Conservation (phyloP, 2,113 vertebrate species). For the Rhabdornis inornatus region DNA sequence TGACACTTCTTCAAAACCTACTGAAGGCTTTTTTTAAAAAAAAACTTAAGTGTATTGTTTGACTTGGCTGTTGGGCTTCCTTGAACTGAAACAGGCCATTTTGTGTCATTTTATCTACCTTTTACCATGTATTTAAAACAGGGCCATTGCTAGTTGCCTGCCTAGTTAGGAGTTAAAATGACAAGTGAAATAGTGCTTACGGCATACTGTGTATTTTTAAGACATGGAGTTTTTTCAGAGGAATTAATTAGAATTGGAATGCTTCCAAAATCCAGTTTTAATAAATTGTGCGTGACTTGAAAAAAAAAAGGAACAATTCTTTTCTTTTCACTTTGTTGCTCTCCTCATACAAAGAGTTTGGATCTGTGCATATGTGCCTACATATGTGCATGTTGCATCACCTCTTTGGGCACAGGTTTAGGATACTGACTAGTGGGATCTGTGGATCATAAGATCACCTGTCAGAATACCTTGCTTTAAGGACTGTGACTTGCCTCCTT, state of each 20-base stretch:
- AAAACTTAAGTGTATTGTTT: not conserved
- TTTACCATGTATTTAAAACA: not conserved
- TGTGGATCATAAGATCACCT: not conserved
- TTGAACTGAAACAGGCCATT: not conserved
- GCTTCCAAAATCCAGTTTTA: not conserved
- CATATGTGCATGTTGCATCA: not conserved
- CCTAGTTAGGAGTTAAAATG: not conserved
- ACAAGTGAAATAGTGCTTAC: not conserved
- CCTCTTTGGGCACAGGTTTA: not conserved
- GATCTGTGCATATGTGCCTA: not conserved
- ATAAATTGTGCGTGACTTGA: not conserved
- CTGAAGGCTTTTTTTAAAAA: accelerated
- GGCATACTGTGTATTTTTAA: not conserved
- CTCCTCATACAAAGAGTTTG: not conserved
- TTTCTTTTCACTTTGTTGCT: not conserved
- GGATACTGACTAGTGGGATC: not conserved
- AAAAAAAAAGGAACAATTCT: not conserved
- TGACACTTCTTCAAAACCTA: not conserved
- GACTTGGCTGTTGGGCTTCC: not conserved
- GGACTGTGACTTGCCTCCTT: not conserved
- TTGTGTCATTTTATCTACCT: not conserved
- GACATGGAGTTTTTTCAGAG: not conserved
- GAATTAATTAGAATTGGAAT: not conserved
- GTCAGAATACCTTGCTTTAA: not conserved
- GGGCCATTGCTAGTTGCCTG: not conserved